Conservation (phyloP, 2,888 invertebrate species). For the Abscondita cerata region DNA sequence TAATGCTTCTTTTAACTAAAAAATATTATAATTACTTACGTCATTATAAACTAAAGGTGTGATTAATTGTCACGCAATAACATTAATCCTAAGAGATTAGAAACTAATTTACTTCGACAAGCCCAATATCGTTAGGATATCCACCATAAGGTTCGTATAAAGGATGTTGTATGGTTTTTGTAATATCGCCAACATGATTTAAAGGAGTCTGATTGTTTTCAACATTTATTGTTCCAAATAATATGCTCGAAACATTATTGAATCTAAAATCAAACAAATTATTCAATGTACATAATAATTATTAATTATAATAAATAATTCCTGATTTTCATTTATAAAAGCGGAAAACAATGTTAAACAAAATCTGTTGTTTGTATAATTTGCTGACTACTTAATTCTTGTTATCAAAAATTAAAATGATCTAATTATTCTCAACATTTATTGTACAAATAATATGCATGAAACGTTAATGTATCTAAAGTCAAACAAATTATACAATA, state of each 20-base stretch:
- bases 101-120: slow-evolving; percentile 33
- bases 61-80: not conserved
- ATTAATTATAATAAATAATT: too few relatives aligned
- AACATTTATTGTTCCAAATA: slow-evolving; percentile 31
- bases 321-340: too few relatives aligned
- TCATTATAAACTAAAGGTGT: not conserved
- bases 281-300: too few relatives aligned
- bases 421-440: too few relatives aligned
- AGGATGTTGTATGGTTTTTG: slow-evolving; percentile 28
- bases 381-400: too few relatives aligned
- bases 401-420: too few relatives aligned
- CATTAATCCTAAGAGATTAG: not conserved
- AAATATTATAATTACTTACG: not conserved
- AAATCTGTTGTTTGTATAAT: too few relatives aligned
- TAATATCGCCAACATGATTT: slow-evolving; percentile 17
- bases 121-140: slow-evolving; percentile 38
- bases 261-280: too few relatives aligned
- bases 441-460: too few relatives aligned
- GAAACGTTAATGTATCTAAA: too few relatives aligned
- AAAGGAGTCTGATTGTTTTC: slow-evolving; percentile 22
- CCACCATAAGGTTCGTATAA: slow-evolving; percentile 26
- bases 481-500: too few relatives aligned
- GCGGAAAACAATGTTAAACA: too few relatives aligned
- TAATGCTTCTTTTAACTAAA: slow-evolving; percentile 24
- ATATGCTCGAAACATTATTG: slow-evolving; percentile 19